These are phyloP conservation scores for Orchesellides sinensis DNA, from an alignment of 2,888 invertebrate genomes.

Conservation along the genomic window DNA sequence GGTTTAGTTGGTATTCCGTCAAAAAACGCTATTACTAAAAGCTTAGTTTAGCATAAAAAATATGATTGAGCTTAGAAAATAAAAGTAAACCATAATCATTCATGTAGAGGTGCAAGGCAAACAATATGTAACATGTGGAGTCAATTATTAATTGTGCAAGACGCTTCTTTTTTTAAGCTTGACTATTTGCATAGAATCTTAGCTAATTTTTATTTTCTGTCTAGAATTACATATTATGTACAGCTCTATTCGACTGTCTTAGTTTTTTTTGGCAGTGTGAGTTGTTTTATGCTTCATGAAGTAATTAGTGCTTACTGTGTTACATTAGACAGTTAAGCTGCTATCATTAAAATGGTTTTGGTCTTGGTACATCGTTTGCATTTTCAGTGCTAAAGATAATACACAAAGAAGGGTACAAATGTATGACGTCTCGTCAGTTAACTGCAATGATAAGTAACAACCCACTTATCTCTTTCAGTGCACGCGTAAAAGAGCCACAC, in stretches of 20 bases:
- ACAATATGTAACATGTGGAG: neutral
- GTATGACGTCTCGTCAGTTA: too few relatives aligned
- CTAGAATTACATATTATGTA: too few relatives aligned
- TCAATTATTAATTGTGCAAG: conserved; percentile 42
- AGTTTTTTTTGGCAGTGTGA: conserved; percentile 35
- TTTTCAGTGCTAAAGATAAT: too few relatives aligned
- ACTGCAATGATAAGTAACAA: too few relatives aligned
- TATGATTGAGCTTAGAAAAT: neutral
- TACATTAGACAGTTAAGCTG: neutral
- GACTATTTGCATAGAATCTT: neutral
- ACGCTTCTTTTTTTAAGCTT: neutral
- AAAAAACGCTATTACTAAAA: too few relatives aligned
- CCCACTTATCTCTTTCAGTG: neutral
- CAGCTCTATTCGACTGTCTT: too few relatives aligned
- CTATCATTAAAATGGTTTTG: too few relatives aligned
- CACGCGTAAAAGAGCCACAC: neutral
- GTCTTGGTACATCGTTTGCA: too few relatives aligned
- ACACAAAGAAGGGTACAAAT: too few relatives aligned
- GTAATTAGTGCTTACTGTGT: conserved; percentile 29
- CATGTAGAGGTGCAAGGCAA: too few relatives aligned
- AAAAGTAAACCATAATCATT: neutral
- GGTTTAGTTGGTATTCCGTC: too few relatives aligned
- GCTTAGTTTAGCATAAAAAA: too few relatives aligned
- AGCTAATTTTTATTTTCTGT: neutral
- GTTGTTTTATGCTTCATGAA: conserved; percentile 33